Conservation (phyloP, 2,113 vertebrate species). For the Meriones unguiculatus region DNA sequence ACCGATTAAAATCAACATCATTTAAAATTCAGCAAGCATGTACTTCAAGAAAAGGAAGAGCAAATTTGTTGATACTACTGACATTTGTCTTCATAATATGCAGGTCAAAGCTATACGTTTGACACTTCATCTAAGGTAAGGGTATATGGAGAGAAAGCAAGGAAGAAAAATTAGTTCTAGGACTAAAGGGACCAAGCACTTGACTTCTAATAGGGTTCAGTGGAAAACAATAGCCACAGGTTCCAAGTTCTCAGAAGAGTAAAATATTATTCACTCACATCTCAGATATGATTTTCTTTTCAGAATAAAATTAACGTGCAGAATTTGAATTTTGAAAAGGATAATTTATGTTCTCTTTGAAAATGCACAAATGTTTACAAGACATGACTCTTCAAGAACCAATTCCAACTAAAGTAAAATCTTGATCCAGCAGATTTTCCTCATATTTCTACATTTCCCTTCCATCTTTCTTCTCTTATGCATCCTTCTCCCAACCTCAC, state of each 20-base stretch:
- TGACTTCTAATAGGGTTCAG: conserved; percentile 40
- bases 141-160: conserved; percentile 25
- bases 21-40: background rate
- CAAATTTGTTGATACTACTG: background rate
- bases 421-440: background rate
- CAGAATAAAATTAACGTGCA: conserved; percentile 36
- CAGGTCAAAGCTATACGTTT: background rate
- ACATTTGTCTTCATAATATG: background rate
- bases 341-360: conserved; percentile 7
- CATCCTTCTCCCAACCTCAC: background rate
- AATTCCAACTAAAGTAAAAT: conserved; percentile 27
- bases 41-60: background rate
- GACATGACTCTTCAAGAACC: background rate
- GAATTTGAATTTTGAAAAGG: conserved; percentile 31
- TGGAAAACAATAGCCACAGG: conserved; percentile 38
- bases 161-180: conserved; percentile 1
- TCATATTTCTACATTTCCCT: background rate
- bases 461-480: background rate
- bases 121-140: conserved; percentile 18
- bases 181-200: conserved; percentile 60
- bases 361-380: conserved; percentile 35
- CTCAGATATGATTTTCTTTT: conserved; percentile 10
- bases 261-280: conserved; percentile 67
- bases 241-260: conserved; percentile 67
- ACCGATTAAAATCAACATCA: background rate